Conservation (phyloP, 1,140 invertebrate genomes). For the Drosophila lowei region DNA sequence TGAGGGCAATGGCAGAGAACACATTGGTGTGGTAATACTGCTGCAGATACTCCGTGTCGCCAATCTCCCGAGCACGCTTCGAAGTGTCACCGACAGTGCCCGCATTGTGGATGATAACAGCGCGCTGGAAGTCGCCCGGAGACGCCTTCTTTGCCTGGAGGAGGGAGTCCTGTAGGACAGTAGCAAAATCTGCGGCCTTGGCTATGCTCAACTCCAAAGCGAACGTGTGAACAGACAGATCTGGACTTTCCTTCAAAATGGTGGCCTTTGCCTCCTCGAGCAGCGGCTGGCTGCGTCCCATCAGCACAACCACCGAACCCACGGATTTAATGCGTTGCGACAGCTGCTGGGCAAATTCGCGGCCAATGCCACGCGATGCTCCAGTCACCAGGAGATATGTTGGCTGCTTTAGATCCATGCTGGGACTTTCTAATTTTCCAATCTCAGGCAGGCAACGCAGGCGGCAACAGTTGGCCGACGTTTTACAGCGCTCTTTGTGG, state of each 20-base stretch:
- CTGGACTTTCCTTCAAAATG: conserved; percentile 84
- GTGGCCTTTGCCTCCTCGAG: conserved; percentile 86
- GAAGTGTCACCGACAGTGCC: conserved; percentile 91
- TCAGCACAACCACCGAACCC: conserved; percentile 88
- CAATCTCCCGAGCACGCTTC: conserved; percentile 86
- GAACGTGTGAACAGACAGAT: conserved; percentile 83
- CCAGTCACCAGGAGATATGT: conserved; percentile 90
- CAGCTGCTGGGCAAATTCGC: conserved; percentile 89
- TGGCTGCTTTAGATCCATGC: conserved; percentile 80
- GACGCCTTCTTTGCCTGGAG: neutral
- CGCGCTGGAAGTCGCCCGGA: conserved; percentile 85
- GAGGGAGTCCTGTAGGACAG: conserved; percentile 50
- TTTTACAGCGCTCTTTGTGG: too few species aligned
- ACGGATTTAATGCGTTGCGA: conserved; percentile 85
- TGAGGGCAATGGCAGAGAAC: conserved; percentile 90
- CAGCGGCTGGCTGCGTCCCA: conserved; percentile 88
- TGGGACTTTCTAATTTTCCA: conserved; percentile 27
- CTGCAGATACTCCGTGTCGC: conserved; percentile 85
- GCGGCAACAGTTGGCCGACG: too few species aligned
- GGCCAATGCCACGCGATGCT: conserved; percentile 94
- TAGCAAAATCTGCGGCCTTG: conserved; percentile 44
- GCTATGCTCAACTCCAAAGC: conserved; percentile 85
- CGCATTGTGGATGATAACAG: conserved; percentile 94
- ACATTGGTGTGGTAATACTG: conserved; percentile 92
- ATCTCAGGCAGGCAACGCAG: too few species aligned